Evolutionary conservation across 2,113 vertebrate species (phyloP).

Genomic region (Cromileptes altivelis): DNA sequence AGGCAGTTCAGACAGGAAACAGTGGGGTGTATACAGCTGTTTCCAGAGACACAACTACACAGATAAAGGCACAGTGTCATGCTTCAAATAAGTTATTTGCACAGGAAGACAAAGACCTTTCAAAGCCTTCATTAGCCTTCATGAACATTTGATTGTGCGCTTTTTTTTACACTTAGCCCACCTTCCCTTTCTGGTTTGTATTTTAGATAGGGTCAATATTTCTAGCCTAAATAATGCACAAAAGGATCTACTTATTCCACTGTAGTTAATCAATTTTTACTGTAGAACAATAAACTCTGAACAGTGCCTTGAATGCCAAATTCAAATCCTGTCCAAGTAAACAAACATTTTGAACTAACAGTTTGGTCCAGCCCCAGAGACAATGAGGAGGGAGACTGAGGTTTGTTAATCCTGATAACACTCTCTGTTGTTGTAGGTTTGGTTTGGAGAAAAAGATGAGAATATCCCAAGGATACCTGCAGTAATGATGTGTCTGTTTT

Average conservation of each 20-base stretch:
- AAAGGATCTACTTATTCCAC: background rate
- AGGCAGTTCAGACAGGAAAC: background rate
- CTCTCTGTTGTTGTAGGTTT: constrained; percentile 9
- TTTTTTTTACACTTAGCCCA: background rate
- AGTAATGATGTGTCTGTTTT: constrained; percentile 25
- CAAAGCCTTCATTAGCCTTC: background rate
- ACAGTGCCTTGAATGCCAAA: background rate
- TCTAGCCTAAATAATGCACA: background rate
- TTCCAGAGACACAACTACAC: constrained; percentile 8
- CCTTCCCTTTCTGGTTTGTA: background rate
- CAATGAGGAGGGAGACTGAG: background rate
- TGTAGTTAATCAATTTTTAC: constrained; percentile 3
- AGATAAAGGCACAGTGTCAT: background rate
- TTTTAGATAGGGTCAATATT: no score
- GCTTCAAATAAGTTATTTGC: background rate
- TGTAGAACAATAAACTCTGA: background rate
- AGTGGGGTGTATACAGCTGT: background rate
- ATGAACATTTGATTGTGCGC: background rate
- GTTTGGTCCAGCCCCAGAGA: background rate
- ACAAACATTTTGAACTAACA: constrained; percentile 19
- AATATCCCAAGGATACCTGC: constrained; percentile 29
- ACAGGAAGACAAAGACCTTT: background rate
- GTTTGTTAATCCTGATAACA: constrained; percentile 37
- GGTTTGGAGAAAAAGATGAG: background rate
- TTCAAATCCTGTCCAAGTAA: background rate